Evolutionary conservation across 2,113 vertebrate genomes (phyloP), one percentile per base, ranked within the genome.

Genomic region (Uria lomvia): DNA sequence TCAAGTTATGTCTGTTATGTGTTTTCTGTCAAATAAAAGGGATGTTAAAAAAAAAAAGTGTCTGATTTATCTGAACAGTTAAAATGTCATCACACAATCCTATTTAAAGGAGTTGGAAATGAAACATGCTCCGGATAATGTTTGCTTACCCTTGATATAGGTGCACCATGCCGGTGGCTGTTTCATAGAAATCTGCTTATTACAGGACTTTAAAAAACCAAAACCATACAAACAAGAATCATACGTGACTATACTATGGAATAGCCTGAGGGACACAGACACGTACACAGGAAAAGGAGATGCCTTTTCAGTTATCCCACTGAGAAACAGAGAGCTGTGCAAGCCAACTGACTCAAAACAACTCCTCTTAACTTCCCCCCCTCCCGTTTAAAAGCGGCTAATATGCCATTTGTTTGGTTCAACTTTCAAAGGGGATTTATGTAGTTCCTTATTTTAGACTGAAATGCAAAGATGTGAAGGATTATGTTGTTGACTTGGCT

Each of bases 81-180:
- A 67, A 92, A 94, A 68, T 89, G 34, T 45, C 86, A 78, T 43
- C 63, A 74, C 11, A 6, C 14, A 53, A 67, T 52, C 38, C 32
- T 59, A 18, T 59, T 88, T 86, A 89, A 91, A 77, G 11, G 49
- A 90, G 12, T 40, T 84, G 23, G 26, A 86, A 92, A 75, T 81
- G 1, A 93, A 84, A 32, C 27, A 71, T 19, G 34, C 24, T 78
- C 52, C 68, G n/a, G n/a, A 49, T 67, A 84, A 63, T 36, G 2
- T 93, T 92, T 92, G 8, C 27, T 95, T 88, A 80, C 15, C n/a
- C 66, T 83, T 84, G 60, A 47, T 86, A 53, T 2, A 80, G 7
- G 38, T 80, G 17, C 18, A 38, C 66, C 5, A 24, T 65, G 47
- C 34, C 56, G 22, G 34, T 30, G 32, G 59, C 34, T 32, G 22